Evolutionary conservation across 2,888 invertebrate species (phyloP).

Genomic region (Elmis aenea): DNA sequence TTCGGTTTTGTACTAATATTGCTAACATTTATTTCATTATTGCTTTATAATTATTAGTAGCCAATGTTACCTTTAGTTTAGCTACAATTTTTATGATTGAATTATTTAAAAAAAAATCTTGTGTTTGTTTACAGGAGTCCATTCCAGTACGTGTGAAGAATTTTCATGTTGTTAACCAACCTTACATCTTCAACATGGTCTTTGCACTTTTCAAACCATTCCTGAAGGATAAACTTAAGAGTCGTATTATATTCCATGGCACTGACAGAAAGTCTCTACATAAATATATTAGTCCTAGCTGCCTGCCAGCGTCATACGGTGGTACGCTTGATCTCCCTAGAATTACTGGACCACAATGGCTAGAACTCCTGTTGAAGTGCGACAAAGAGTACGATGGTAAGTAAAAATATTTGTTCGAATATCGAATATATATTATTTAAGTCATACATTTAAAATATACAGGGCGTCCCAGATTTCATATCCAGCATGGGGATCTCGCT

Average conservation of each 20-base stretch:
- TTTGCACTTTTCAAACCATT: constrained; percentile 88
- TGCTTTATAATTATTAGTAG: too few relatives aligned
- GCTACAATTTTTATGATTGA: not conserved
- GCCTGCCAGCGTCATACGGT: constrained; percentile 66
- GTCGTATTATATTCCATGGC: constrained; percentile 76
- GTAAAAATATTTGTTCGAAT: too few relatives aligned
- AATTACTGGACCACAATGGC: constrained; percentile 68
- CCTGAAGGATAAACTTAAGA: constrained; percentile 77
- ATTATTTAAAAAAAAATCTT: constrained; percentile 2
- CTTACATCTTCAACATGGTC: constrained; percentile 83
- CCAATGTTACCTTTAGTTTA: too few relatives aligned
- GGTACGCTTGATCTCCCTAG: constrained; percentile 66
- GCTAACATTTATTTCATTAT: too few relatives aligned
- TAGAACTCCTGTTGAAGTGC: constrained; percentile 64
- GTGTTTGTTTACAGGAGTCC: constrained; percentile 69
- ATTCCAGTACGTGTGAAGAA: constrained; percentile 82
- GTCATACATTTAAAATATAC: too few relatives aligned
- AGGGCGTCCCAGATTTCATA: too few relatives aligned
- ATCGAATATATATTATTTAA: too few relatives aligned
- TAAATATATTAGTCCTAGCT: constrained; percentile 66
- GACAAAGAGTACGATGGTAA: constrained; percentile 71
- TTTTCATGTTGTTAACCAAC: constrained; percentile 85
- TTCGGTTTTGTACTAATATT: too few relatives aligned
- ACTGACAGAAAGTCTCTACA: constrained; percentile 68
- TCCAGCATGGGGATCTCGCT: too few relatives aligned